phyloP scores from a whole-genome alignment of 2,113 vertebrate genomes.

The Micromys minutus region DNA sequence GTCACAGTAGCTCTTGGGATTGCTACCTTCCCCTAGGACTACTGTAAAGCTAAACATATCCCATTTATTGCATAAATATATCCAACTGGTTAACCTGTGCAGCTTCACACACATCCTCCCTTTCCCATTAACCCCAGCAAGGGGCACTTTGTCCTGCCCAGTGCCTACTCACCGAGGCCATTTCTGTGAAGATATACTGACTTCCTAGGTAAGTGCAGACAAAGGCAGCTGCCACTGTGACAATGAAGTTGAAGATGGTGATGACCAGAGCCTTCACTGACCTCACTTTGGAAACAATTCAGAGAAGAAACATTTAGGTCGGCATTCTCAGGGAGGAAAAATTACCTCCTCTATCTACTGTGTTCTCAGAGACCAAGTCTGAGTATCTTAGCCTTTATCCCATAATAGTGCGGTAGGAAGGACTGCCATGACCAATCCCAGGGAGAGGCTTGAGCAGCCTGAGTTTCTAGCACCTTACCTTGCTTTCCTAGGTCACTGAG shows the following conservation, averaged over 20 bases:
- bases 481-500: constrained; percentile 93
- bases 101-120: not conserved
- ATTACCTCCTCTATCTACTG: not conserved
- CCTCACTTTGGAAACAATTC: constrained; percentile 86
- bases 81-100: not conserved
- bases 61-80: not conserved
- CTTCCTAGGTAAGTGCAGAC: constrained; percentile 95
- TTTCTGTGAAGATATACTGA: constrained; percentile 95
- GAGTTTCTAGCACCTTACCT: constrained; percentile 85
- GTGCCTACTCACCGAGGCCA: constrained; percentile 87
- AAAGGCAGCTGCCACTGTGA: constrained; percentile 94
- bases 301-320: constrained; percentile 57
- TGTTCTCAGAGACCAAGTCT: not conserved
- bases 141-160: not conserved
- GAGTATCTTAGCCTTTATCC: not conserved
- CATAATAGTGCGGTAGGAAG: not conserved
- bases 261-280: constrained; percentile 91
- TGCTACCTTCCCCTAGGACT: not conserved
- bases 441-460: not conserved
- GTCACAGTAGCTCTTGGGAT: not conserved
- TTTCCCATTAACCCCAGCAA: not conserved
- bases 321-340: constrained; percentile 1
- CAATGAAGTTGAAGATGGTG: constrained; percentile 96
- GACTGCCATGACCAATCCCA: not conserved
- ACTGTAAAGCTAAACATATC: not conserved